Evolutionary conservation across 2,888 invertebrate genomes (phyloP).

Genomic region (Celastrina argiolus): DNA sequence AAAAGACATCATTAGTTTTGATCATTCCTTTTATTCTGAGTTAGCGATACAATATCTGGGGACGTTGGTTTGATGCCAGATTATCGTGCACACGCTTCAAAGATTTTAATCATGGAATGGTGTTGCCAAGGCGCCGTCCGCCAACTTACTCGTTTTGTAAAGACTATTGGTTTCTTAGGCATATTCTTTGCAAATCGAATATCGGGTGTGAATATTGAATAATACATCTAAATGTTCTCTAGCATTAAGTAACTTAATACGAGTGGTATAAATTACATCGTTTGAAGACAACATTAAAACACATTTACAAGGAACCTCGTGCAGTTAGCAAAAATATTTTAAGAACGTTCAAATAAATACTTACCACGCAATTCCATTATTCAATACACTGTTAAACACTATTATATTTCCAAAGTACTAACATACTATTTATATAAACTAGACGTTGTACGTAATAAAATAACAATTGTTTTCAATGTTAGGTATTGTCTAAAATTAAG

Average conservation of each 20-base stretch:
- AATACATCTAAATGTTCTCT: not conserved
- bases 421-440: no score
- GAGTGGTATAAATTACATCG: not conserved
- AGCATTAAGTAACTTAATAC: not conserved
- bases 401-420: no score
- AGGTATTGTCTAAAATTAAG: not conserved
- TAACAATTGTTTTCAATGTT: not conserved
- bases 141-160: conserved; percentile 27
- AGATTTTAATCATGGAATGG: conserved; percentile 64
- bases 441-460: not conserved
- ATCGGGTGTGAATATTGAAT: conserved; percentile 25
- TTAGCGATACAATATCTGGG: conserved; percentile 37
- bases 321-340: not conserved
- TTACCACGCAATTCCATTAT: no score
- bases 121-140: conserved; percentile 54
- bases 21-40: conserved; percentile 37
- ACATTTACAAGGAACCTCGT: not conserved
- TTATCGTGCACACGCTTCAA: conserved; percentile 56
- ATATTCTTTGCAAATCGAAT: conserved; percentile 3
- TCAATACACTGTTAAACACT: no score
- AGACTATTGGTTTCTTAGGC: conserved; percentile 16
- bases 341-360: not conserved
- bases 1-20: conserved; percentile 37
- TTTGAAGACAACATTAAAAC: not conserved
- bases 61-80: conserved; percentile 62